phyloP scores from a whole-genome alignment of 2,888 invertebrate genomes.

The Lithophane socia region DNA sequence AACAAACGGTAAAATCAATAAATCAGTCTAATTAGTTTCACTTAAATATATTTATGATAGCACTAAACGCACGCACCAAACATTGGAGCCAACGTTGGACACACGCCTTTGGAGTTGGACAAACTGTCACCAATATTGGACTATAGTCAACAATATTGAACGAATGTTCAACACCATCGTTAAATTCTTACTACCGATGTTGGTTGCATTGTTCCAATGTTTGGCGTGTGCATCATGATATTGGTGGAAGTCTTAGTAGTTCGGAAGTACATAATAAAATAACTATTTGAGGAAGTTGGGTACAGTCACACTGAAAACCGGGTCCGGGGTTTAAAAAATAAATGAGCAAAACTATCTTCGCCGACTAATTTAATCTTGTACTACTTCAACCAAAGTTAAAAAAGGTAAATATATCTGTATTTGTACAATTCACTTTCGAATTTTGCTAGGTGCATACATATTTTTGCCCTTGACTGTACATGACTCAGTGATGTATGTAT shows the following conservation, averaged over 20 bases:
- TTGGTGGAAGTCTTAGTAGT: conserved; percentile 49
- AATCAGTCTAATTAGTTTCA: conserved; percentile 85
- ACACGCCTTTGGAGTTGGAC: neutral
- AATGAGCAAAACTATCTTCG: neutral
- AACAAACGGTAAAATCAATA: conserved; percentile 73
- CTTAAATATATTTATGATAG: conserved; percentile 75
- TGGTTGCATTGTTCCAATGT: conserved; percentile 28
- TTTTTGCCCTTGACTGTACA: neutral
- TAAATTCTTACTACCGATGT: neutral
- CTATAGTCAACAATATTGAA: neutral
- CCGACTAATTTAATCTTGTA: neutral
- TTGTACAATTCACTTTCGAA: neutral
- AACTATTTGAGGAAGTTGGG: conserved; percentile 28
- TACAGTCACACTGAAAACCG: conserved; percentile 7
- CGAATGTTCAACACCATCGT: neutral
- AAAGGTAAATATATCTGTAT: neutral
- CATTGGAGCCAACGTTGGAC: conserved; percentile 29
- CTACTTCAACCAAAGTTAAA: neutral
- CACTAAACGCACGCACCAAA: conserved; percentile 16
- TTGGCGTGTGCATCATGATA: conserved; percentile 10
- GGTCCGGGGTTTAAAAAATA: neutral
- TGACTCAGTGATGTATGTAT: neutral
- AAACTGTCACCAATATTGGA: neutral
- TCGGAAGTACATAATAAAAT: conserved; percentile 51
- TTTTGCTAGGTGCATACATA: too few species aligned